Base-by-base conservation (phyloP, 2,113 vertebrate genomes). In the Sisor rabdophorus region DNA sequence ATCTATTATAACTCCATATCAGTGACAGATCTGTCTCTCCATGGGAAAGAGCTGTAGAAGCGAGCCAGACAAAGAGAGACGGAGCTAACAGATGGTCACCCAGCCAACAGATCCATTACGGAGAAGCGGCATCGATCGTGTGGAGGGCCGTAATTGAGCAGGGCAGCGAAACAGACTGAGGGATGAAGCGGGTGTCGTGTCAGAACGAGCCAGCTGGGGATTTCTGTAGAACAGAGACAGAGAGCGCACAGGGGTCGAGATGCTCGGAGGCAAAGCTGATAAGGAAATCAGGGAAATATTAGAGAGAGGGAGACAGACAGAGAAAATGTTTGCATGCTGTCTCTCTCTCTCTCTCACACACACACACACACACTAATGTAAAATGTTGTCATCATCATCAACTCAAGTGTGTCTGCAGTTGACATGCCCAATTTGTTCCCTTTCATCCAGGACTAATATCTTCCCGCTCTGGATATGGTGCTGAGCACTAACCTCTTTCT, bases 361-460 rank as follows among this genome's bases (percentile, higher is more conserved):
- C 76, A 64, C 48, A 72, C 47, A 44, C 60, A 56, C 40, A 58
- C 60, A 50, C 77, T 55, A 56, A 71, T 30, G 56, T 71, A 36
- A 54, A 54, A 36, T 71, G n/a, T 68, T 60, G 53, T 61, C 68
- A 63, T 76, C 60, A 75, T 77, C 79, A 88, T 44, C 26, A 81
- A 78, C 85, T 85, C 83, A 87, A 88, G 87, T 89, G 86, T 79
- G 75, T 86, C 84, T 84, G 85, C 84, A 83, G 76, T 30, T 84
- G 88, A 91, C 87, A 91, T 85, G 89, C 83, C 87, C 89, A 92
- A 91, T 92, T 92, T 91, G 89, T 87, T 88, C 83, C 85, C 85
- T 87, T 88, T 91, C 89, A 91, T 89, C 89, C 87, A 89, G 79
- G 85, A 89, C 88, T 92, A 90, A 91, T 90, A 85, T 87, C 84